A percentile compares a stretch with the other conserved stretches of the same genome.
Evolutionary conservation across 1,140 invertebrate genomes (phyloP).

Genomic region (Aradophagus sp.): DNA sequence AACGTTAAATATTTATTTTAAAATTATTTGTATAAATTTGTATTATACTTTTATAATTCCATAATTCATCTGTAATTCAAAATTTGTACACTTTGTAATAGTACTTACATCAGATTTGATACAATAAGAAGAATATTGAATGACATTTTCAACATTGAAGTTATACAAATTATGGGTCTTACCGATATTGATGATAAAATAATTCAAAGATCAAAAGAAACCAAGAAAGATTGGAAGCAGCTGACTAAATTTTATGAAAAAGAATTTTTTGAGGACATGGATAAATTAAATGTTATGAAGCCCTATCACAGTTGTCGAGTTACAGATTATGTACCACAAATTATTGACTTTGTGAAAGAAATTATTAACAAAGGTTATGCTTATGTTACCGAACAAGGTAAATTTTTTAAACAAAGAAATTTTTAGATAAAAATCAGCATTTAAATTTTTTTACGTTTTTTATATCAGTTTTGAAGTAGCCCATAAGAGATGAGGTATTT

Average conservation of each 20-base stretch:
- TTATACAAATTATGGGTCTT: slow-evolving; percentile 90
- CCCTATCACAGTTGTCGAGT: slow-evolving; percentile 85
- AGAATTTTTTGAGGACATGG: slow-evolving; percentile 90
- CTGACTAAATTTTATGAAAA: slow-evolving; percentile 83
- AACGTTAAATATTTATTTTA: no score
- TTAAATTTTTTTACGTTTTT: no score
- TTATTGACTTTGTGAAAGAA: slow-evolving; percentile 83
- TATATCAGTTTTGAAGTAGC: no score
- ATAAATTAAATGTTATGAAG: slow-evolving; percentile 80
- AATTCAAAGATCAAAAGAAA: slow-evolving; percentile 81
- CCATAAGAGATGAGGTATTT: no score
- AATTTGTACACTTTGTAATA: slow-evolving; percentile 63
- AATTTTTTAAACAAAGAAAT: slow-evolving; percentile 17
- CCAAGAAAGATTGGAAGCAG: slow-evolving; percentile 75
- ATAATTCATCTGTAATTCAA: background rate
- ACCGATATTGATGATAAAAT: slow-evolving; percentile 98
- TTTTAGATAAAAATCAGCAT: no score
- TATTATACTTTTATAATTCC: background rate
- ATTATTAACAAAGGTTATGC: slow-evolving; percentile 80
- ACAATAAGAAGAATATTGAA: slow-evolving; percentile 89
- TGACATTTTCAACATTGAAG: slow-evolving; percentile 84
- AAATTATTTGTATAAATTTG: no score
- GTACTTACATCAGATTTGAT: slow-evolving; percentile 90
- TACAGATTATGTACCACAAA: slow-evolving; percentile 85
- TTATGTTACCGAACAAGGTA: slow-evolving; percentile 81